These are phyloP conservation scores for Muraenolepis orangiensis DNA, from an alignment of 2,797 vertebrate species.

Conservation along the genomic window DNA sequence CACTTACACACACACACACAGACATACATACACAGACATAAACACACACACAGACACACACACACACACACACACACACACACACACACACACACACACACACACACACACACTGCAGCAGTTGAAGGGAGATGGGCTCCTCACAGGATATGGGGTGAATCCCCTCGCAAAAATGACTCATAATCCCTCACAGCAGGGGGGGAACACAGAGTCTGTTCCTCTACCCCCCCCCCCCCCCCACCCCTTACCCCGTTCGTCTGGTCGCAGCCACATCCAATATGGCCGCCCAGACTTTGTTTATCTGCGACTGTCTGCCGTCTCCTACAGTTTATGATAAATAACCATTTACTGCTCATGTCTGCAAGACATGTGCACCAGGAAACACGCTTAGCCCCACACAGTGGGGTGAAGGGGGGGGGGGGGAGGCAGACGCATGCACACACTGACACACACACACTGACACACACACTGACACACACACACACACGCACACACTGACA, in stretches of 20 bases:
- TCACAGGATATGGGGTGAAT: conserved; percentile 50
- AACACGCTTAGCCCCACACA: too few species aligned
- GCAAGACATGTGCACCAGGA: conserved; percentile 11
- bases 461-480: conserved; percentile 1
- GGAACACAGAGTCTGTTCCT: conserved; percentile 33
- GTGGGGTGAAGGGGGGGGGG: too few species aligned
- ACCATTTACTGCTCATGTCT: conserved; percentile 23
- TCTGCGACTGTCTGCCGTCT: conserved; percentile 37
- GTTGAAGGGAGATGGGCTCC: conserved; percentile 46
- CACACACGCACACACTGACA: conserved; percentile 5
- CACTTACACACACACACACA: background rate
- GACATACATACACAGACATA: background rate
- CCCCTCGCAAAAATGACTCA: conserved; percentile 65
- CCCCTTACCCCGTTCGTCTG: conserved; percentile 27
- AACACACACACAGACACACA: background rate
- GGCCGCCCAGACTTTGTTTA: conserved; percentile 49
- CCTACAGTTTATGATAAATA: conserved; percentile 42
- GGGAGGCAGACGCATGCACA: background rate
- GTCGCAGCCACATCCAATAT: conserved; percentile 44
- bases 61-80: background rate
- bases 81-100: background rate
- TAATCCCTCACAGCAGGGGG: conserved; percentile 68
- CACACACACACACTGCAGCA: conserved; percentile 3
- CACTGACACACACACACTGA: background rate
- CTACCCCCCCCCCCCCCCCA: too few species aligned